phyloP scores from a whole-genome alignment of 2,797 vertebrate species.

The Podarcis siculus region DNA sequence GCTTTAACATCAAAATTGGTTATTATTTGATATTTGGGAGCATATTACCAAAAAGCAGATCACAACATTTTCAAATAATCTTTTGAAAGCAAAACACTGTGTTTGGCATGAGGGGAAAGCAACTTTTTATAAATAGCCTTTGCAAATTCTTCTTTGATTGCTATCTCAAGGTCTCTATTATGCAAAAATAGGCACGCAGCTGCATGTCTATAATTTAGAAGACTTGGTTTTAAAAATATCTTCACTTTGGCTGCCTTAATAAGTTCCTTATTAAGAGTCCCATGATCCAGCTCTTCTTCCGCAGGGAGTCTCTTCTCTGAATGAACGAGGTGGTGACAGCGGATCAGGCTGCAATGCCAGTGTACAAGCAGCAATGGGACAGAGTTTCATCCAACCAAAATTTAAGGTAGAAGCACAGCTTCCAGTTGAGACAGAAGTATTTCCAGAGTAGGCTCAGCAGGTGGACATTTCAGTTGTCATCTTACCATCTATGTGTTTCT shows the following conservation, averaged over 20 bases:
- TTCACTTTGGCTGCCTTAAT: slow-evolving; percentile 35
- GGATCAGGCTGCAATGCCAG: background rate
- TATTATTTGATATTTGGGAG: background rate
- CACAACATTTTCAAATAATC: background rate
- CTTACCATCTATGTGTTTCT: background rate
- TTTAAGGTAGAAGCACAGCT: background rate
- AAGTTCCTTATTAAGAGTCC: slow-evolving; percentile 28
- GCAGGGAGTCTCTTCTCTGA: background rate
- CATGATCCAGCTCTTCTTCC: slow-evolving; percentile 31
- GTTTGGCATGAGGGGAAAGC: background rate
- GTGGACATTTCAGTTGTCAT: background rate
- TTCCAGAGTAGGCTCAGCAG: background rate
- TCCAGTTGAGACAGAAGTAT: background rate
- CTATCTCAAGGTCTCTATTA: slow-evolving; percentile 45
- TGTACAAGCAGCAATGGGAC: background rate
- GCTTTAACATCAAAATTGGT: background rate
- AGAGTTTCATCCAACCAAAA: too few relatives aligned
- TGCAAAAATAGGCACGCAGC: slow-evolving; percentile 23
- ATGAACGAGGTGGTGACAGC: background rate
- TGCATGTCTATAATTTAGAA: slow-evolving; percentile 10
- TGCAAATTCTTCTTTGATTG: slow-evolving; percentile 22
- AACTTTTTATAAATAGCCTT: slow-evolving; percentile 33
- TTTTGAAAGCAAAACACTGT: background rate
- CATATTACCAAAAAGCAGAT: background rate
- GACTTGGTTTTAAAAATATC: slow-evolving; percentile 29